A percentile compares a stretch with the other conserved stretches of the same genome.
Conservation (phyloP, 2,797 vertebrate species). For the Macroramphosus scolopax region DNA sequence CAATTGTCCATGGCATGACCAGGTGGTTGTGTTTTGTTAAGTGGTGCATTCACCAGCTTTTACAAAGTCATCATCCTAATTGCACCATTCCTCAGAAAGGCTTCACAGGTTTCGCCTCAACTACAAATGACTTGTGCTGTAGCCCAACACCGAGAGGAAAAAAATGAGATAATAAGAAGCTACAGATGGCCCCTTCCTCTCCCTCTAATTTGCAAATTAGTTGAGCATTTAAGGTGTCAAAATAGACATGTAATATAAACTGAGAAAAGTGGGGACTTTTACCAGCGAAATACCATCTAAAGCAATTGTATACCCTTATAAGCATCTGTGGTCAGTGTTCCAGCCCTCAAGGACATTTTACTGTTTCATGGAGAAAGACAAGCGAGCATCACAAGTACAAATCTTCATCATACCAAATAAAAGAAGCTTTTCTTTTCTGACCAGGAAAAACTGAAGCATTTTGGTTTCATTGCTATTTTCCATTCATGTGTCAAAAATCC, state of each 20-base stretch:
- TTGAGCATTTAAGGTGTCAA: conserved; percentile 40
- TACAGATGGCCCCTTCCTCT: conserved; percentile 56
- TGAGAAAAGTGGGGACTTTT: background rate
- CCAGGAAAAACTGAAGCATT: too few species aligned
- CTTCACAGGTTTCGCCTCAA: conserved; percentile 47
- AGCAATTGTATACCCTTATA: too few species aligned
- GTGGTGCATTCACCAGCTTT: conserved; percentile 60
- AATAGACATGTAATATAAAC: conserved; percentile 17
- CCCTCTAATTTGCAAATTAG: conserved; percentile 57
- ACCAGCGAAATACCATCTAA: background rate
- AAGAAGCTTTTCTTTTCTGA: too few species aligned
- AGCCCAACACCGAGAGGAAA: conserved; percentile 13
- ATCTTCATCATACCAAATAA: too few species aligned
- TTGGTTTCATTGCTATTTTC: too few species aligned
- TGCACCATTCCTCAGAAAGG: conserved; percentile 66
- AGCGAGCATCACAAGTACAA: too few species aligned
- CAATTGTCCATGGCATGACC: conserved; percentile 69
- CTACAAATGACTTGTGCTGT: conserved; percentile 54
- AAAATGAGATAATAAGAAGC: conserved; percentile 42
- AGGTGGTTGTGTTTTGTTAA: conserved; percentile 75
- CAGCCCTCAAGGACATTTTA: too few species aligned
- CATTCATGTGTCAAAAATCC: too few species aligned
- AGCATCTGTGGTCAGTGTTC: too few species aligned
- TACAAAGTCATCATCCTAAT: conserved; percentile 73
- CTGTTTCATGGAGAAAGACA: too few species aligned